phyloP scores from a whole-genome alignment of 2,113 vertebrate species.

The Salvelinus alpinus region DNA sequence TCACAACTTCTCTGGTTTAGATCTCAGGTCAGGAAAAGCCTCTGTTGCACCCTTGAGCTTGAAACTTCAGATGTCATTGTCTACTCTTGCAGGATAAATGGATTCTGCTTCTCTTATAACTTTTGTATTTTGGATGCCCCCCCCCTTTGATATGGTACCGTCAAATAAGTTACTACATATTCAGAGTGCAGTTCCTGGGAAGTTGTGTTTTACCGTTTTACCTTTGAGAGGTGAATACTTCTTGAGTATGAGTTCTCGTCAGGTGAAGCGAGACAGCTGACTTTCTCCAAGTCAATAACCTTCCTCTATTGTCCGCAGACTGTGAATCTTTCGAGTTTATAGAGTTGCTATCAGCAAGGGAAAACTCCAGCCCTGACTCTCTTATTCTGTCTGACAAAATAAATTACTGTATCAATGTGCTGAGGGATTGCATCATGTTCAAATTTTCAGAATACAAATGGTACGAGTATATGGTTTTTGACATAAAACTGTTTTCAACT shows the following conservation, averaged over 20 bases:
- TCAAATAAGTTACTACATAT: too few relatives aligned
- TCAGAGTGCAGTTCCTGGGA: background rate
- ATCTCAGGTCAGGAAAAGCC: background rate
- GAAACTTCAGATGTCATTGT: too few relatives aligned
- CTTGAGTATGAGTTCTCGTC: background rate
- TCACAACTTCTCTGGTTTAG: too few relatives aligned
- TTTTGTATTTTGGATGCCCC: too few relatives aligned
- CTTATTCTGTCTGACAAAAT: constrained; percentile 15
- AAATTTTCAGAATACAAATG: constrained; percentile 18
- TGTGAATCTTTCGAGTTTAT: background rate
- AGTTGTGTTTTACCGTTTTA: background rate
- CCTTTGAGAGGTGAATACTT: background rate
- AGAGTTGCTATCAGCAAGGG: background rate
- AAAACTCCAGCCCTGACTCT: background rate
- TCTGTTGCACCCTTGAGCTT: background rate
- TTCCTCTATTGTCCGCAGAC: background rate
- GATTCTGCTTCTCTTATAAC: too few relatives aligned
- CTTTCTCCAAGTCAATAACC: too few relatives aligned
- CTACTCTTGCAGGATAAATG: too few relatives aligned
- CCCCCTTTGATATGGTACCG: too few relatives aligned
- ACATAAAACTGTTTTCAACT: constrained; percentile 52
- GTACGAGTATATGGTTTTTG: constrained; percentile 32
- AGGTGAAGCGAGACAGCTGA: too few relatives aligned
- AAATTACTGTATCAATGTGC: constrained; percentile 28
- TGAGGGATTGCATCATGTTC: constrained; percentile 41